Conservation (phyloP, 1,140 invertebrate genomes). For the Drosophila erecta region DNA sequence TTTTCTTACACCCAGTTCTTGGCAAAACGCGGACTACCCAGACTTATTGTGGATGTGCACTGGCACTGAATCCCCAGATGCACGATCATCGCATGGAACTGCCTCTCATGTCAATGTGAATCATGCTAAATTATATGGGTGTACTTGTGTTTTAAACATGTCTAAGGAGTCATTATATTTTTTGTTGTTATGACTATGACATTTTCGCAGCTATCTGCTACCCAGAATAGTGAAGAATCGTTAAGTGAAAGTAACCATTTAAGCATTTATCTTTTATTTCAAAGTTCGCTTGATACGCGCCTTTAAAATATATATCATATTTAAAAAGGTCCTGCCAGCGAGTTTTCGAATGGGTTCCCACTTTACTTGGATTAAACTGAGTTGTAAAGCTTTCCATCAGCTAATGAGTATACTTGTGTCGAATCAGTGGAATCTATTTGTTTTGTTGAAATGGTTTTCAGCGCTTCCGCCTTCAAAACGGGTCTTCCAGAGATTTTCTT, state of each 20-base stretch:
- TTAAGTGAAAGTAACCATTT: no score
- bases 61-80: conserved; percentile 1
- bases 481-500: conserved; percentile 51
- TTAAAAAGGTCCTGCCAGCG: neutral
- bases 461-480: conserved; percentile 2
- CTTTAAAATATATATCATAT: no score
- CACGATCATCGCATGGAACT: conserved; percentile 1
- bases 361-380: no score
- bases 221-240: neutral
- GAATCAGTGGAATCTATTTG: conserved; percentile 6
- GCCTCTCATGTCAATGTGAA: neutral
- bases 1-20: conserved; percentile 20
- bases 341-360: neutral
- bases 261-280: no score
- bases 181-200: no score
- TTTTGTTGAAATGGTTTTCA: conserved; percentile 19
- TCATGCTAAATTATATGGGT: neutral
- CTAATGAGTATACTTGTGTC: conserved; percentile 32
- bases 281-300: no score
- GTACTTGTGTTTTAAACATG: neutral
- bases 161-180: no score
- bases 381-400: no score
- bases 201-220: neutral
- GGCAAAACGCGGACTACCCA: conserved; percentile 17
- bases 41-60: conserved; percentile 24